Conservation (phyloP, 1,140 invertebrate species). For the Atta cephalotes region DNA sequence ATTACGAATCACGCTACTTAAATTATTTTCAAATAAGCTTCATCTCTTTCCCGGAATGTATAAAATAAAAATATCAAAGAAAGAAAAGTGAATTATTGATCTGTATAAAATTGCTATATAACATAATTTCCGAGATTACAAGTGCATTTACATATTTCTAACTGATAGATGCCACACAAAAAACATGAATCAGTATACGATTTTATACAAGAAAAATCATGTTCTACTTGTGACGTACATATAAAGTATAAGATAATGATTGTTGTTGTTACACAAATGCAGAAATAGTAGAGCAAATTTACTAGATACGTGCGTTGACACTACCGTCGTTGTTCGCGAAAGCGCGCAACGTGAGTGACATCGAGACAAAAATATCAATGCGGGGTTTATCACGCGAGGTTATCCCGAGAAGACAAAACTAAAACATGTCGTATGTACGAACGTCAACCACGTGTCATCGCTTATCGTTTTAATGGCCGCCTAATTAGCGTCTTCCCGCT, state of each 20-base stretch:
- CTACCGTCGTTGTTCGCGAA: constrained; percentile 76
- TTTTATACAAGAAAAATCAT: background rate
- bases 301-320: constrained; percentile 68
- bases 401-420: constrained; percentile 85
- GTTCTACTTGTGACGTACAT: background rate
- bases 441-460: constrained; percentile 84
- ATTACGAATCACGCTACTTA: background rate
- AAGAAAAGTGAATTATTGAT: background rate
- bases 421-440: constrained; percentile 80
- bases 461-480: constrained; percentile 84
- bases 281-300: background rate
- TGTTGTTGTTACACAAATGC: background rate
- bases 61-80: background rate
- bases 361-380: constrained; percentile 66
- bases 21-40: background rate
- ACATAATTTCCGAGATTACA: background rate
- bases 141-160: constrained; percentile 3
- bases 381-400: constrained; percentile 82
- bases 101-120: background rate
- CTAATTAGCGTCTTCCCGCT: constrained; percentile 82
- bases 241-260: constrained; percentile 9
- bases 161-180: background rate
- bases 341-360: constrained; percentile 41
- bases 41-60: background rate
- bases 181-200: background rate